phyloP scores from a whole-genome alignment of 2,113 vertebrate genomes.

The Rhynchomys soricoides region DNA sequence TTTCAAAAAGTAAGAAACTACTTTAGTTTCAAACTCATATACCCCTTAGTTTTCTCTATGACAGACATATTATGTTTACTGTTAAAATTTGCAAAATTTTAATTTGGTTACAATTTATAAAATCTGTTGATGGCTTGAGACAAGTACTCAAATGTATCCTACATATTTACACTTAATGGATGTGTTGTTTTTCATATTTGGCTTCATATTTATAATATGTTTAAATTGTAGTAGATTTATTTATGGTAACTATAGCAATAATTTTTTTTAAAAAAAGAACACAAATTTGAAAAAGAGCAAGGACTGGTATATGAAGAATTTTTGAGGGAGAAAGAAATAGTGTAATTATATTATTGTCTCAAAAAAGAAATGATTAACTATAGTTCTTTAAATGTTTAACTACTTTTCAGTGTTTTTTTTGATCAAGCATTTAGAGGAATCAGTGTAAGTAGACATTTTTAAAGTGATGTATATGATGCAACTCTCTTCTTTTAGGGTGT shows the following conservation, averaged over 20 bases:
- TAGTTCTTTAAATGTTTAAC: background rate
- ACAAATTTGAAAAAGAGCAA: background rate
- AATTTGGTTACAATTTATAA: slow-evolving; percentile 81
- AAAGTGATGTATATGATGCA: background rate
- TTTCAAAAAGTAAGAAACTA: background rate
- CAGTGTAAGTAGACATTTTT: background rate
- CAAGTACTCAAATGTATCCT: slow-evolving; percentile 75
- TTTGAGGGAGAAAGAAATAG: background rate
- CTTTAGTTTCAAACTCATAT: slow-evolving; percentile 29
- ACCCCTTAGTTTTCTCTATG: slow-evolving; percentile 40
- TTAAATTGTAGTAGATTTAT: slow-evolving; percentile 66
- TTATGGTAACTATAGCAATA: background rate
- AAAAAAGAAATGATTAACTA: background rate
- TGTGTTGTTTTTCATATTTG: slow-evolving; percentile 77
- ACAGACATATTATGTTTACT: slow-evolving; percentile 75
- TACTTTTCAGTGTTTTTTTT: background rate
- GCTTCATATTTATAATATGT: slow-evolving; percentile 73
- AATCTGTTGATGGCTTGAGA: slow-evolving; percentile 77
- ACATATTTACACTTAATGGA: slow-evolving; percentile 63
- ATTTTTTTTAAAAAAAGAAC: background rate
- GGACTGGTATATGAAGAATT: background rate
- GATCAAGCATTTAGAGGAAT: background rate
- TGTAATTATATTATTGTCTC: background rate
- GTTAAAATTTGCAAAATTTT: slow-evolving; percentile 79
- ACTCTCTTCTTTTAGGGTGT: background rate